Conservation (phyloP, 30 jellyfish, hydroid and myxozoan species). For the Aurelia sp. region DNA sequence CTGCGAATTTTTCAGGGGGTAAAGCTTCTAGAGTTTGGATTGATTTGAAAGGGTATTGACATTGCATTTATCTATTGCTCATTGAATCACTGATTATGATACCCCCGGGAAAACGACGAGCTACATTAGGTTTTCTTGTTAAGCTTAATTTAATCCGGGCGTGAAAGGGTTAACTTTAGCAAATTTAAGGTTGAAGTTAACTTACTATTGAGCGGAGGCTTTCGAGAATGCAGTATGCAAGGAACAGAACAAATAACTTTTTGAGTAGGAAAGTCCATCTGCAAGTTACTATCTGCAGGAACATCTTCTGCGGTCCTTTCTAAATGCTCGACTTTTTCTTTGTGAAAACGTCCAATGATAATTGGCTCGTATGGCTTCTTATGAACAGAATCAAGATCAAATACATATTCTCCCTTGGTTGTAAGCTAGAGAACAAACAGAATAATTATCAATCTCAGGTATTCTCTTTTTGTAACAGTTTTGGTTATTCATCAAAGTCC, state of each 20-base stretch:
- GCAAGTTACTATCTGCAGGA: background rate
- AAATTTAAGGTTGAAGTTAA: background rate
- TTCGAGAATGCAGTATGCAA: slow-evolving; percentile 81
- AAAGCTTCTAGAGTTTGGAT: too few species aligned
- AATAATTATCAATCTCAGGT: background rate
- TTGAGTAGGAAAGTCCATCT: slow-evolving; percentile 39
- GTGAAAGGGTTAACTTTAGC: background rate
- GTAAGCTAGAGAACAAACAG: slow-evolving; percentile 46
- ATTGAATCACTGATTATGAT: too few species aligned
- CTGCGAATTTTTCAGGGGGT: too few species aligned
- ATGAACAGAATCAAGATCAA: slow-evolving; percentile 79
- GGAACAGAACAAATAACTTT: slow-evolving; percentile 82
- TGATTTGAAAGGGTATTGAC: too few species aligned
- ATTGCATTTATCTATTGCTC: too few species aligned
- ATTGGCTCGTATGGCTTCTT: slow-evolving; percentile 89
- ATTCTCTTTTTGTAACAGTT: too few species aligned
- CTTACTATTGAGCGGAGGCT: slow-evolving; percentile 81
- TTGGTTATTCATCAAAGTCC: too few species aligned
- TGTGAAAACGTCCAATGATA: slow-evolving; percentile 63
- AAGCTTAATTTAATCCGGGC: too few species aligned
- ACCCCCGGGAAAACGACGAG: too few species aligned
- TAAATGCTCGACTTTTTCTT: background rate
- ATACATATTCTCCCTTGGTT: slow-evolving; percentile 72
- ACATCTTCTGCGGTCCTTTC: background rate
- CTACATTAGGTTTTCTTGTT: too few species aligned